Conservation (phyloP, 2,113 vertebrate genomes). For the Urocitellus parryii region DNA sequence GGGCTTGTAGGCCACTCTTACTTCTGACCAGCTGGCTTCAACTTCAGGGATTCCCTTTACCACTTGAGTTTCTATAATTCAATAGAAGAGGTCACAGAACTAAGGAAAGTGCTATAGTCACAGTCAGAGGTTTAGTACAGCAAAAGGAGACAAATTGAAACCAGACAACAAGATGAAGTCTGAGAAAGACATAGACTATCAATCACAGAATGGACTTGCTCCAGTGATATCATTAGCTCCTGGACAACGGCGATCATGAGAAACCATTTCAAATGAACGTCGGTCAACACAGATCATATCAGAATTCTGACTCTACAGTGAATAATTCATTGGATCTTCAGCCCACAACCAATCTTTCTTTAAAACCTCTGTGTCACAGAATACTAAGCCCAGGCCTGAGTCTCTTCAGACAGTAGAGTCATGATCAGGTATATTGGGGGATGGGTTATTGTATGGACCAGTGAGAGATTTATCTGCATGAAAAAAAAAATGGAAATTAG, state of each 20-base stretch:
- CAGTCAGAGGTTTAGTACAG: too few species aligned
- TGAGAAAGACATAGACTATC: conserved; percentile 2
- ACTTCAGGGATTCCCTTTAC: too few species aligned
- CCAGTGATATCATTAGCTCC: conserved; percentile 63
- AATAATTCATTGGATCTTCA: background rate
- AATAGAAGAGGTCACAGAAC: too few species aligned
- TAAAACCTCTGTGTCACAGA: background rate
- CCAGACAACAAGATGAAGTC: too few species aligned
- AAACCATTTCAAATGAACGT: conserved; percentile 63
- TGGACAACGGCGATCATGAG: conserved; percentile 60
- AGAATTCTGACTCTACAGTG: background rate
- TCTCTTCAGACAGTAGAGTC: background rate
- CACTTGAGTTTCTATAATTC: too few species aligned
- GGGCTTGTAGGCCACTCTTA: too few species aligned
- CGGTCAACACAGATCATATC: conserved; percentile 54
- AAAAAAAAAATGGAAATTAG: background rate
- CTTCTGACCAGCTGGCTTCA: too few species aligned
- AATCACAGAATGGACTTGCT: conserved; percentile 55
- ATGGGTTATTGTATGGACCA: background rate
- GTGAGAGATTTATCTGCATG: background rate
- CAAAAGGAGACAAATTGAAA: too few species aligned
- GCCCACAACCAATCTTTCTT: background rate
- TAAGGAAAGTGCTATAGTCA: too few species aligned
- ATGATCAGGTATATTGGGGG: rapidly evolving
- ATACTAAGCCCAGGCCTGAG: background rate